Base-by-base conservation (phyloP, 2,113 vertebrate species). In the Noturus placidus region DNA sequence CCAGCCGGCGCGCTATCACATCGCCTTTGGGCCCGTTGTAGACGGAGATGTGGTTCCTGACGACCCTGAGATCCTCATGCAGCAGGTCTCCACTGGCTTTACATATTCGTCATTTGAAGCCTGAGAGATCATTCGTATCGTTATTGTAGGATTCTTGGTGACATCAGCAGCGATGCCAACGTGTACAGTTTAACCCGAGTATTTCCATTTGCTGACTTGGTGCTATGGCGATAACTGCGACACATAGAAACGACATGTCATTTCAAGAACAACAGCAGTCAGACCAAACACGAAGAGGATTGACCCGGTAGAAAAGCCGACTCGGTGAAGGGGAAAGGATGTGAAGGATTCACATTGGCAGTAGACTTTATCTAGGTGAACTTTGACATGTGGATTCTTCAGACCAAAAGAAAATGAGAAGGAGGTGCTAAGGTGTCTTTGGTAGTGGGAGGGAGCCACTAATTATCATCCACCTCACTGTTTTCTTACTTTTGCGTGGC, bases 61-160 rank as follows among this genome's bases (percentile, higher is more conserved):
- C 3, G 96, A 99, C 92, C 98, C 98, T 0, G 98, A 99, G 95
- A 99, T 99, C 92, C 94, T 99, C 90, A 99, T 99, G 98, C 97
- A 98, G 82, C 98, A 99, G 95, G 95, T 96, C 1, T 19, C 19
- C 30, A 19, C 78, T 20, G 22, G 14, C 15, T 42, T 25, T 61
- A 38, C 9, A 81, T 19, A 25, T 38, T 81, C 14, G 14, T 56
- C 17, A 6, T 59, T 59, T 3, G 59, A 38, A 59, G 9, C 9
- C 17, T 6, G 35, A 42, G 3, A 14, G 30, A 25, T 42, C 20
- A 2, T 59, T 38, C 5, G 17, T 38, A 33, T 19, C 8, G 17
- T 80, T 57, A 10, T 19, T 15, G 35, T 42, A 42, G 35, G 42
- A 69, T 17, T 69, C 61, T 38, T 5, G 10, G 46, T 46, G 38